Base-by-base conservation (phyloP, 2,888 invertebrate genomes). In the Epicampocera succincta region DNA sequence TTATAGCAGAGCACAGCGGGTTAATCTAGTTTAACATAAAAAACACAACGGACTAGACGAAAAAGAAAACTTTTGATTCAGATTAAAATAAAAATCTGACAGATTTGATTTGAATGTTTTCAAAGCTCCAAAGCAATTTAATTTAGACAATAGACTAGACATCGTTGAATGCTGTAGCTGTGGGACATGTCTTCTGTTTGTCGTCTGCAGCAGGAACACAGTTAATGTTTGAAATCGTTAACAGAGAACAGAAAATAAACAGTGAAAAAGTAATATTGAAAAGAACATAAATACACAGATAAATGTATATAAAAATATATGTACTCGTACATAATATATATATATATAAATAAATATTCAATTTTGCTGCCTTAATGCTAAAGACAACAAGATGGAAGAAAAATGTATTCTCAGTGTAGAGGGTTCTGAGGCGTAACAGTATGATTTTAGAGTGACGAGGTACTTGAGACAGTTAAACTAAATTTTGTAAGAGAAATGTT, bases 401-500 rank as follows among this genome's bases (percentile, higher is more conserved):
- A 25, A 19, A 15, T 11, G 5, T 58, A 21, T 80, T 46, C 68
- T 65, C 73, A 77, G 68, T 73, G 77, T 58, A 63, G 68, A 73
- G 77, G 69, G 68, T 73, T 73, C 56, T 77, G 68, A 73, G 56
- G 81, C 73, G 81, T 73, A 72, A 81, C 81, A 56, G 61, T 81
- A 76, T 60, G 6, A 21, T 60, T 56, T 48, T 65, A 19, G 6
- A 42, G 15, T 17, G 61, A 65, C 71, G 71, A 44, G 77, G 65
- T 19, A 13, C 15, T 5, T 42, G 0, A 0, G 8, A 13, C 6
- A 58, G 66, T n/a, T 42, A 25, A 33, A 4, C 9, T 9, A 33
- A 33, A 33, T 33, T 25, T 25, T 5, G n/a, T n/a, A n/a, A n/a
- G n/a, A n/a, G n/a, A n/a, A n/a, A n/a, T n/a, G n/a, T n/a, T n/a